Evolutionary conservation across 92 coral and sea anemone genomes (phyloP).

Genomic region (Plumapathes pennacea): DNA sequence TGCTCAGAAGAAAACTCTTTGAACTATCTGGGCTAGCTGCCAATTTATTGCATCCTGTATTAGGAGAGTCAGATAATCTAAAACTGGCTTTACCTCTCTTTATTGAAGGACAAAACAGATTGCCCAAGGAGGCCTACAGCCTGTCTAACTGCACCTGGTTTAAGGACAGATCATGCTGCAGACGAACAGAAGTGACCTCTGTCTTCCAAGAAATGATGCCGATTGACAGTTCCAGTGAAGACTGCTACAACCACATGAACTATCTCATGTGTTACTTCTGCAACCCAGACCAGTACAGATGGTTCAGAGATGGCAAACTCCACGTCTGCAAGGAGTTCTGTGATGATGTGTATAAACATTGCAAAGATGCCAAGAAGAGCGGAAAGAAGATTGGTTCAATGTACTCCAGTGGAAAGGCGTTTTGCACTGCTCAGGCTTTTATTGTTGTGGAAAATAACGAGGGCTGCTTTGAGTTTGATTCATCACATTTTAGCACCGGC

Average conservation of each 20-base stretch:
- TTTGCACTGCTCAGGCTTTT: constrained; percentile 86
- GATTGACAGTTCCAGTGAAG: constrained; percentile 53
- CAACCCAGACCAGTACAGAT: constrained; percentile 79
- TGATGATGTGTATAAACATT: constrained; percentile 56
- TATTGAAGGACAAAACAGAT: constrained; percentile 67
- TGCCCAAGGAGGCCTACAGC: constrained; percentile 89
- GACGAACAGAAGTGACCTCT: constrained; percentile 94
- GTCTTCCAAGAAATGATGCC: constrained; percentile 77
- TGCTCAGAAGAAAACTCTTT: no score
- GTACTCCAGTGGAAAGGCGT: constrained; percentile 62
- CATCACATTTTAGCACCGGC: no score
- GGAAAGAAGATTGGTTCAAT: constrained; percentile 54
- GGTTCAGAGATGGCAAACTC: constrained; percentile 58
- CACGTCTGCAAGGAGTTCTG: constrained; percentile 75
- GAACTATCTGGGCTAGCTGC: no score
- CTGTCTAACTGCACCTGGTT: constrained; percentile 97
- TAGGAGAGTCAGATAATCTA: no score
- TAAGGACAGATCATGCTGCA: constrained; percentile 85
- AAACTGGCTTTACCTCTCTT: background rate
- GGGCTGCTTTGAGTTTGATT: constrained; percentile 74
- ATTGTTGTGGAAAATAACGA: constrained; percentile 38
- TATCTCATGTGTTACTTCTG: constrained; percentile 96
- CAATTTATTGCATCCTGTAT: no score
- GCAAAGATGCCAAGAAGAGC: constrained; percentile 70
- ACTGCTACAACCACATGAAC: constrained; percentile 82